A percentile compares a stretch with the other conserved stretches of the same genome.
These are phyloP conservation scores for Lasiurus cinereus DNA, from an alignment of 2,113 vertebrate species.

Conservation along the genomic window DNA sequence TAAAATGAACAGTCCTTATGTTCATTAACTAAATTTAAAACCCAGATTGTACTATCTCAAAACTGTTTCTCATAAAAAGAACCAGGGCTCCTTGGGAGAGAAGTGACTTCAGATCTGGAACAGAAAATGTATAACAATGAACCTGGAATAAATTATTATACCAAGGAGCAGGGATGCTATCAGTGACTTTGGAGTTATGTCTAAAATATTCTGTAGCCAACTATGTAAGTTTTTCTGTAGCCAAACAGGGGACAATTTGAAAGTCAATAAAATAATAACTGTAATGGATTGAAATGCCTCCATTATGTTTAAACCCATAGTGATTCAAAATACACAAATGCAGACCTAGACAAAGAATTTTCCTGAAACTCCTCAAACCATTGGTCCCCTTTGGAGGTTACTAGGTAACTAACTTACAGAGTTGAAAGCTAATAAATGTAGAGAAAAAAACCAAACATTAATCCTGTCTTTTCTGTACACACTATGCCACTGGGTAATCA, in stretches of 20 bases:
- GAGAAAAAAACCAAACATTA: not conserved
- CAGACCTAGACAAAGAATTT: not conserved
- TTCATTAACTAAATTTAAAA: not conserved
- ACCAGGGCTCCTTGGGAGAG: not conserved
- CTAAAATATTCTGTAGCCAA: not conserved
- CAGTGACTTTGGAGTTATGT: not conserved
- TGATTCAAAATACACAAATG: not conserved
- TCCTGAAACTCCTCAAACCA: not conserved
- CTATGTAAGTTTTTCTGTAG: not conserved
- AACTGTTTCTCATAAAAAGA: not conserved
- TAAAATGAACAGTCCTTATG: not conserved
- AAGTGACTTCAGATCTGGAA: not conserved
- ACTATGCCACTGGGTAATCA: not conserved
- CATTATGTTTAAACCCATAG: not conserved
- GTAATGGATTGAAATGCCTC: not conserved
- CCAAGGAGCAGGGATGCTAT: not conserved
- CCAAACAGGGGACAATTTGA: not conserved
- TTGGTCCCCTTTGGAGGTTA: not conserved
- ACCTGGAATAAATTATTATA: not conserved
- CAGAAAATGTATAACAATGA: not conserved
- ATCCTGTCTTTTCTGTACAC: not conserved
- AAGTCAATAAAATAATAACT: not conserved
- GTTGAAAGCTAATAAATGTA: not conserved
- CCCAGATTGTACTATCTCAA: not conserved
- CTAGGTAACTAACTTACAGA: not conserved